Evolutionary conservation across 2,888 invertebrate genomes (phyloP).

Genomic region (Saturnia pavonia): DNA sequence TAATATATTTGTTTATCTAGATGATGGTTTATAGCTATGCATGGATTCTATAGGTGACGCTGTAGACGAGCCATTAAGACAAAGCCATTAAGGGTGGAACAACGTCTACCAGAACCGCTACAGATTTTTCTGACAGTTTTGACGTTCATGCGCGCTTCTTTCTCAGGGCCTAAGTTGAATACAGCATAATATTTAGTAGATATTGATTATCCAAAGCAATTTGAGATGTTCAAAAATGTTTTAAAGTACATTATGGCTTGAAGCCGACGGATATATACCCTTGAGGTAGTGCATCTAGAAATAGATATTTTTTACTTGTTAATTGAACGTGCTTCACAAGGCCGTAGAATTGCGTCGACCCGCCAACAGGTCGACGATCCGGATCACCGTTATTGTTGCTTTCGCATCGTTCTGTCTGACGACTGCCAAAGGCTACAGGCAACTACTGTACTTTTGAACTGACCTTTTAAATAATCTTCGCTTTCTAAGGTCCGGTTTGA

Average conservation of each 20-base stretch:
- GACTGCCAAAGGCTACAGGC: constrained; percentile 27
- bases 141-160: too few relatives aligned
- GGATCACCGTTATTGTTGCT: constrained; percentile 31
- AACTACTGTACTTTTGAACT: constrained; percentile 4
- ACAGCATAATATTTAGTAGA: too few relatives aligned
- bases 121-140: too few relatives aligned
- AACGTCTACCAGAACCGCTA: too few relatives aligned
- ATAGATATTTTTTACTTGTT: not conserved
- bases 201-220: too few relatives aligned
- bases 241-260: not conserved
- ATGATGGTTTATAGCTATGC: too few relatives aligned
- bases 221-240: too few relatives aligned
- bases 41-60: too few relatives aligned
- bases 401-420: constrained; percentile 28
- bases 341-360: constrained; percentile 1
- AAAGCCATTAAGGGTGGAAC: too few relatives aligned
- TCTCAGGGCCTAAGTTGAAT: too few relatives aligned
- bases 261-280: not conserved
- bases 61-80: too few relatives aligned
- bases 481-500: constrained; percentile 4
- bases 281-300: not conserved
- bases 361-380: constrained; percentile 23
- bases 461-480: constrained; percentile 14
- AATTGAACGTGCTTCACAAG: constrained; percentile 6
- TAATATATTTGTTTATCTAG: too few relatives aligned